These are phyloP conservation scores for Psilopsiagon aymara DNA, from an alignment of 2,113 vertebrate genomes.

Conservation along the genomic window DNA sequence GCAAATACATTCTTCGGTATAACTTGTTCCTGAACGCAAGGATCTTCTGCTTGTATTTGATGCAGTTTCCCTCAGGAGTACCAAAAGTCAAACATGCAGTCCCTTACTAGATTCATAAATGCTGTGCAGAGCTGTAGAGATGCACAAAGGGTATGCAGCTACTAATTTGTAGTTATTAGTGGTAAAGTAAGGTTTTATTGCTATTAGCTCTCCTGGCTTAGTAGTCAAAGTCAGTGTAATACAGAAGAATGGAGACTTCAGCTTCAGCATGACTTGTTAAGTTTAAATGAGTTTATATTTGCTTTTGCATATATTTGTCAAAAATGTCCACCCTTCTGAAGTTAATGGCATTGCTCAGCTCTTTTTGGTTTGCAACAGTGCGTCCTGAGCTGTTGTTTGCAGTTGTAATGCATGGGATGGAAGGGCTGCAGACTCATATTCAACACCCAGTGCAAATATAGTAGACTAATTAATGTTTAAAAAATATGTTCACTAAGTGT, in stretches of 20 bases:
- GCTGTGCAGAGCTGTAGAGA: not conserved
- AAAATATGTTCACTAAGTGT: not conserved
- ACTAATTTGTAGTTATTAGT: not conserved
- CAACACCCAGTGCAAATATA: not conserved
- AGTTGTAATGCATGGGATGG: not conserved
- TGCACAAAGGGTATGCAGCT: not conserved
- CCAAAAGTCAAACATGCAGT: fast-evolving
- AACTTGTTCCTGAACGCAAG: not conserved
- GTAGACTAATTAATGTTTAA: not conserved
- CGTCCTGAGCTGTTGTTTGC: not conserved
- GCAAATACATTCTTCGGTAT: not conserved
- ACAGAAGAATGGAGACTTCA: not conserved
- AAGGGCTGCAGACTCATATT: not conserved
- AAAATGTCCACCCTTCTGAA: not conserved
- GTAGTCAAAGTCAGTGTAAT: not conserved
- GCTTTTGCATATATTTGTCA: not conserved
- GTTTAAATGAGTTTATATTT: not conserved
- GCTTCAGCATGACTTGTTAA: not conserved
- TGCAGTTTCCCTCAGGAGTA: not conserved
- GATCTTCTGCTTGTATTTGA: not conserved
- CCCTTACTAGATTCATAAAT: not conserved
- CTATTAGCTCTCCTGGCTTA: not conserved
- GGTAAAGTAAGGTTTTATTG: not conserved
- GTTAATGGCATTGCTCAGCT: not conserved
- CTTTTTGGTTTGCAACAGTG: not conserved